These are phyloP conservation scores for Centruroides vittatus DNA, from an alignment of 1,140 invertebrate genomes.

Conservation along the genomic window DNA sequence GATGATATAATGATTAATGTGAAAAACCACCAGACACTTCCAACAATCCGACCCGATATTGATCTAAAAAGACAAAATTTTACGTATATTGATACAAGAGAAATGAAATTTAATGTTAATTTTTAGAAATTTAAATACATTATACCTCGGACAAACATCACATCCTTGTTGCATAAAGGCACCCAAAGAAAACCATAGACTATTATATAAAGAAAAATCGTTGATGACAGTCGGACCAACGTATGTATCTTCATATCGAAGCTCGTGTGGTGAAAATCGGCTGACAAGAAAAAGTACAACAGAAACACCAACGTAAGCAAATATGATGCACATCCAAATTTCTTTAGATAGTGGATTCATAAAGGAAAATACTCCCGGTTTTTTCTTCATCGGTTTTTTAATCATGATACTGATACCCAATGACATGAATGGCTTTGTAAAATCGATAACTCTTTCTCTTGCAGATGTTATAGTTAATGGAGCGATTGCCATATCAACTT, in stretches of 20 bases:
- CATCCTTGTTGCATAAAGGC: conserved; percentile 44
- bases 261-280: conserved; percentile 40
- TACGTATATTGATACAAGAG: neutral
- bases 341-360: conserved; percentile 40
- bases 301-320: conserved; percentile 38
- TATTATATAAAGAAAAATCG: conserved; percentile 43
- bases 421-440: conserved; percentile 44
- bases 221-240: conserved; percentile 35
- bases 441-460: conserved; percentile 41
- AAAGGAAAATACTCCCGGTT: conserved; percentile 38
- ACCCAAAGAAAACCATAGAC: conserved; percentile 40
- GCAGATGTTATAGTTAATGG: conserved; percentile 39
- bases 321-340: conserved; percentile 41
- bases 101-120: neutral
- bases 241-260: conserved; percentile 26
- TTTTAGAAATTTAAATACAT: neutral
- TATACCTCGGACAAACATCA: conserved; percentile 40
- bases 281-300: conserved; percentile 36
- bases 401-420: conserved; percentile 44
- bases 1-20: conserved; percentile 95
- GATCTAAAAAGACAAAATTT: conserved; percentile 42
- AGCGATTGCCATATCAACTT: conserved; percentile 40
- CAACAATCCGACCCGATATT: conserved; percentile 83
- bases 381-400: conserved; percentile 39
- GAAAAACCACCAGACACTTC: conserved; percentile 99